A percentile compares a stretch with the other conserved stretches of the same genome.
phyloP scores from a whole-genome alignment of 2,888 invertebrate species.

The Pegoplata infirma region DNA sequence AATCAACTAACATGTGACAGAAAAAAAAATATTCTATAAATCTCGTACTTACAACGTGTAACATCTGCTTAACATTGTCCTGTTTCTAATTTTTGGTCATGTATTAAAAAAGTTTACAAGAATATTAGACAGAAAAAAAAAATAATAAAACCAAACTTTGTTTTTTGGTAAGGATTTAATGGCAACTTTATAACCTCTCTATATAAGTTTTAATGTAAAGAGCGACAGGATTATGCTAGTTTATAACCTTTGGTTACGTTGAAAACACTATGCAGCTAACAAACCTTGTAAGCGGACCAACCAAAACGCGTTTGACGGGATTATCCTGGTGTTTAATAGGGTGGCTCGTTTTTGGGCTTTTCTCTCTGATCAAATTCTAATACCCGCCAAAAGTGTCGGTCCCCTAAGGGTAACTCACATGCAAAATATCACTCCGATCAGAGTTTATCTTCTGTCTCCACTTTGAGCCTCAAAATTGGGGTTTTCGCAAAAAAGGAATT shows the following conservation, averaged over 20 bases:
- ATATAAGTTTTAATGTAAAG: neutral
- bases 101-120: neutral
- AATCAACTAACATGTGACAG: neutral
- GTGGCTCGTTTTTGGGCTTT: too few species aligned
- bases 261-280: neutral
- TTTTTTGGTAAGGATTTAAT: neutral
- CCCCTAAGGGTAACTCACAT: too few species aligned
- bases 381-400: too few species aligned
- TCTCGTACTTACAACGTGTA: neutral
- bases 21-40: neutral
- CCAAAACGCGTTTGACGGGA: too few species aligned
- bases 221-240: neutral
- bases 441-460: too few species aligned
- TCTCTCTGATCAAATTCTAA: too few species aligned
- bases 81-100: neutral
- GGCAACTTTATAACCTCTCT: slow-evolving; percentile 18
- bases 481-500: too few species aligned
- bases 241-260: neutral
- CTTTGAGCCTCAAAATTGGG: too few species aligned
- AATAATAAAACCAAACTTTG: neutral
- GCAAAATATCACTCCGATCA: too few species aligned
- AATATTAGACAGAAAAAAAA: too few species aligned
- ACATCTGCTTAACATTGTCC: neutral
- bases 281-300: too few species aligned
- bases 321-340: too few species aligned